A percentile compares a stretch with the other conserved stretches of the same genome.
These are phyloP conservation scores for Vipera latastei DNA, from an alignment of 2,797 vertebrate species.

Conservation along the genomic window DNA sequence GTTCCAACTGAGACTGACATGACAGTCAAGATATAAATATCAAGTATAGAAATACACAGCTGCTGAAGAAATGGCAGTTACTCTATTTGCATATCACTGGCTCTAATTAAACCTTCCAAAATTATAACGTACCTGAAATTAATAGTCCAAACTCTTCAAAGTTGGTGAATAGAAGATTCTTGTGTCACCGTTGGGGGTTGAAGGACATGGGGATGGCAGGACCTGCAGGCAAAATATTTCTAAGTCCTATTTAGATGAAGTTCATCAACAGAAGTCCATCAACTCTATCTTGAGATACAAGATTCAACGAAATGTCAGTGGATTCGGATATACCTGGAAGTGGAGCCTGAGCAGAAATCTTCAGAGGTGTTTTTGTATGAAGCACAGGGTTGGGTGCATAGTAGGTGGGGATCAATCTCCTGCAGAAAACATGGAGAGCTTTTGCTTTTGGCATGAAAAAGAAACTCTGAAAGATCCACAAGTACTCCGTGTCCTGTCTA, in stretches of 20 bases:
- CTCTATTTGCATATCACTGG: accelerated
- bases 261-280: not conserved
- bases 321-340: not conserved
- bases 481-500: not conserved
- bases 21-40: not conserved
- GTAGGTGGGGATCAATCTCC: not conserved
- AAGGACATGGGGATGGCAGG: not conserved
- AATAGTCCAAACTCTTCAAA: not conserved
- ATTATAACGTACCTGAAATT: not conserved
- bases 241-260: not conserved
- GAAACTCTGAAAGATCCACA: not conserved
- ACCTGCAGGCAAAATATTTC: not conserved
- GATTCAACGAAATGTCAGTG: not conserved
- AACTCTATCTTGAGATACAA: not conserved
- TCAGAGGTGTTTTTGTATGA: not conserved
- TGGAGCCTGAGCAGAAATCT: not conserved
- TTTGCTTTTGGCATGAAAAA: not conserved
- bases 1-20: not conserved
- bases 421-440: not conserved
- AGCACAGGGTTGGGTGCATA: not conserved
- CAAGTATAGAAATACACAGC: not conserved
- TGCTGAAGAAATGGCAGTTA: not conserved
- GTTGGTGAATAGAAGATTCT: not conserved
- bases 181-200: not conserved
- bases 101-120: not conserved